A percentile compares a stretch with the other conserved stretches of the same genome.
phyloP scores from a whole-genome alignment of 1,140 invertebrate species.

The Drosophila tani region DNA sequence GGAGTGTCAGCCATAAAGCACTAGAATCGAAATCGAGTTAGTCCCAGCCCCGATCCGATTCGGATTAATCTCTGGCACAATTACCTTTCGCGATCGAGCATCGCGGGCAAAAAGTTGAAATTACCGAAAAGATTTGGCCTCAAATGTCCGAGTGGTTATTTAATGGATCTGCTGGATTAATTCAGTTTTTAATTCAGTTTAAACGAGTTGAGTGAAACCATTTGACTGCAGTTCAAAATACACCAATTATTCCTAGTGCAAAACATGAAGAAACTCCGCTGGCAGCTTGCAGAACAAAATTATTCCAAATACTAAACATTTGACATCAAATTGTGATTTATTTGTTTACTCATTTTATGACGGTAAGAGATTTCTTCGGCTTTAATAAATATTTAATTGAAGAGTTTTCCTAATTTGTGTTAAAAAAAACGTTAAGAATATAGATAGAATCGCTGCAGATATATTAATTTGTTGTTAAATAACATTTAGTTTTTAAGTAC shows the following conservation, averaged over 20 bases:
- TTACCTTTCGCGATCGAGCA: conserved; percentile 27
- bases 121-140: neutral
- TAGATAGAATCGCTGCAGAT: neutral
- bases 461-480: too few relatives aligned
- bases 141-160: conserved; percentile 5
- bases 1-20: conserved; percentile 81
- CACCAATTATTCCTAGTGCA: neutral
- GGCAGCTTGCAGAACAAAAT: conserved; percentile 5
- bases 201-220: conserved; percentile 7
- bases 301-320: neutral
- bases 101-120: conserved; percentile 4
- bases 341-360: neutral
- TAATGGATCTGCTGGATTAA: neutral
- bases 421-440: neutral
- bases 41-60: conserved; percentile 34
- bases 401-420: neutral
- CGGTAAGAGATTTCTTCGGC: conserved; percentile 2
- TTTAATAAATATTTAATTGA: neutral
- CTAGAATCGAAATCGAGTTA: conserved; percentile 59
- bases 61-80: conserved; percentile 62
- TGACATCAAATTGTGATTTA: neutral
- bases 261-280: conserved; percentile 64
- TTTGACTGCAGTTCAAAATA: neutral
- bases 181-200: neutral
- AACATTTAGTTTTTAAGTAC: too few relatives aligned